These are phyloP conservation scores for Gobio gobio DNA, from an alignment of 2,113 vertebrate genomes.

Conservation along the genomic window DNA sequence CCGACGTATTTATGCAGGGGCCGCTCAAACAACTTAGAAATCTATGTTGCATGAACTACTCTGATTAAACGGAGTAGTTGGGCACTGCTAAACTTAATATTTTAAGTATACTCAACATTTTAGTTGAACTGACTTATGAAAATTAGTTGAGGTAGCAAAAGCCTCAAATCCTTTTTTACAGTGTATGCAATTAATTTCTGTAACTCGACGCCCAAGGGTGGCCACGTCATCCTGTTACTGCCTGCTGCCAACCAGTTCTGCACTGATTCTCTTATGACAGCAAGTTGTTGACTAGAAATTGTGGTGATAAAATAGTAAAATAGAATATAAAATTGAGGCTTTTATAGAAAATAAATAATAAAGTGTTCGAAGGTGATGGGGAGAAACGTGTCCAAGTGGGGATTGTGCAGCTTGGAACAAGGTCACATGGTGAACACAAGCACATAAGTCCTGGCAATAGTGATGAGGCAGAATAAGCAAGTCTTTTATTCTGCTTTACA, in stretches of 20 bases:
- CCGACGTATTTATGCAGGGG: too few relatives aligned
- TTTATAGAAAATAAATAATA: slow-evolving; percentile 1
- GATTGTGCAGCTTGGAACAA: background rate
- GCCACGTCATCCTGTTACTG: slow-evolving; percentile 6
- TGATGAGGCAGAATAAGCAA: background rate
- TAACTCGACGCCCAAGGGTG: background rate
- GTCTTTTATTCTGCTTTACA: background rate
- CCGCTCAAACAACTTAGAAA: too few relatives aligned
- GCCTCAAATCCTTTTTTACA: too few relatives aligned
- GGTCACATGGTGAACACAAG: background rate
- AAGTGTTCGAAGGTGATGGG: background rate
- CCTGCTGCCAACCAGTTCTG: slow-evolving; percentile 1
- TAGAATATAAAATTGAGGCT: too few relatives aligned
- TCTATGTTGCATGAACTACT: too few relatives aligned
- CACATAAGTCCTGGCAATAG: too few relatives aligned
- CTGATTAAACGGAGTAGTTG: too few relatives aligned
- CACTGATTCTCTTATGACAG: background rate
- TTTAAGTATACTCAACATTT: too few relatives aligned
- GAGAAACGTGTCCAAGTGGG: background rate
- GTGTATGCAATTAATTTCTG: background rate
- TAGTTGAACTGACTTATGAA: too few relatives aligned
- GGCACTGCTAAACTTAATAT: too few relatives aligned
- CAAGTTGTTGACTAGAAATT: slow-evolving; percentile 12
- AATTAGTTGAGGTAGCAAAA: too few relatives aligned
- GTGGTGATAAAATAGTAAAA: background rate